Base-by-base conservation (phyloP, 2,113 vertebrate species). In the Leptodactylus fuscus region DNA sequence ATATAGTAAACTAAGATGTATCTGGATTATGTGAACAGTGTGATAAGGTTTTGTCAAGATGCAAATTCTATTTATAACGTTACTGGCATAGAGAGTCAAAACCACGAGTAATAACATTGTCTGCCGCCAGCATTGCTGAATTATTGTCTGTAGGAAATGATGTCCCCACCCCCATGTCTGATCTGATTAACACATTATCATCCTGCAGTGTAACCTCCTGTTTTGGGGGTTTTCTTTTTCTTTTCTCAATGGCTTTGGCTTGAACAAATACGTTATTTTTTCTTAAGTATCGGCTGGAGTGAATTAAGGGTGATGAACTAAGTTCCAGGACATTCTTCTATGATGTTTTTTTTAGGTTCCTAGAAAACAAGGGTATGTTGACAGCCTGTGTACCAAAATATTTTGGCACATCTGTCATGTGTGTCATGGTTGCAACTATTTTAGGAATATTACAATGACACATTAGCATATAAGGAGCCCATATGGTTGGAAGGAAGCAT, bases 61-160 rank as follows among this genome's bases (percentile, higher is more conserved):
- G 34, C 60, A 38, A 10, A 32, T 65, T 62, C 38, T 67, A 81
- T 65, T 48, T 81, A 48, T 81, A 81, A 65, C 16, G 4, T 65
- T 65, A 24, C 24, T 81, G 78, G 78, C 36, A 81, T 9, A 48
- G 58, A 46, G 53, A 80, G n/a, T 41, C 53, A 9, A 44, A 81
- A 65, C 55, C 55, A 81, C 53, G 11, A 65, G 62, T 8, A 81
- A 81, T 29, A 81, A 81, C 78, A 81, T 44, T 18, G 55, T 81
- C 58, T 81, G 55, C 32, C 22, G 36, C 38, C 78, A 81, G 36
- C 15, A 46, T 11, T 46, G 75, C 78, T 81, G 78, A 24, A 32
- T 29, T 81, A 81, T 67, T 81, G 78, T 65, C 78, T 48, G 44
- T 81, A 62, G 78, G 78, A 81, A 81, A 65, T 81, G 36, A 81